These are phyloP conservation scores for Cyphotilapia sp. DNA, from an alignment of 2,113 vertebrate species.

Conservation along the genomic window DNA sequence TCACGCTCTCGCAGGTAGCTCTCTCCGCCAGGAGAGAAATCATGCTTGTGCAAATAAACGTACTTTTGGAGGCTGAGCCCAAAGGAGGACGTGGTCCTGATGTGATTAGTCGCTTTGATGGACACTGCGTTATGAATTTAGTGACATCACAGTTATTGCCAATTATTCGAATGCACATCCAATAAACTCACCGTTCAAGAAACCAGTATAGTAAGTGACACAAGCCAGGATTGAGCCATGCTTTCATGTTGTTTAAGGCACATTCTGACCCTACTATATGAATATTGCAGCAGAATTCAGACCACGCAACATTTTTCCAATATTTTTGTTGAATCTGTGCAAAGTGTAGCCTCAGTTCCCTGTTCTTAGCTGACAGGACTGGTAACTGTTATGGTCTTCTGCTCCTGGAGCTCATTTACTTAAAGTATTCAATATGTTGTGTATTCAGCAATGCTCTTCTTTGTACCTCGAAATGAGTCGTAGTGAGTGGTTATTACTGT, in stretches of 20 bases:
- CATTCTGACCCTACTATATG: neutral
- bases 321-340: neutral
- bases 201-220: neutral
- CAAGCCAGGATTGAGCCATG: neutral
- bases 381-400: neutral
- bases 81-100: neutral
- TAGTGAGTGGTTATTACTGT: neutral
- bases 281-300: neutral
- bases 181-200: neutral
- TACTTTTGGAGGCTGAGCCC: neutral
- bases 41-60: neutral
- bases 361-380: neutral
- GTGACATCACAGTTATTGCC: neutral
- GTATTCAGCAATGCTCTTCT: neutral
- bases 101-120: neutral
- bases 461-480: neutral
- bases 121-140: neutral
- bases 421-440: neutral
- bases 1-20: neutral
- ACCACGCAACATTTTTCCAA: neutral
- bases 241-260: neutral
- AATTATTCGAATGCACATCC: neutral
- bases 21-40: neutral
- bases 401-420: neutral
- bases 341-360: neutral